Conservation (phyloP, 2,797 vertebrate species). For the Psittacula echo region DNA sequence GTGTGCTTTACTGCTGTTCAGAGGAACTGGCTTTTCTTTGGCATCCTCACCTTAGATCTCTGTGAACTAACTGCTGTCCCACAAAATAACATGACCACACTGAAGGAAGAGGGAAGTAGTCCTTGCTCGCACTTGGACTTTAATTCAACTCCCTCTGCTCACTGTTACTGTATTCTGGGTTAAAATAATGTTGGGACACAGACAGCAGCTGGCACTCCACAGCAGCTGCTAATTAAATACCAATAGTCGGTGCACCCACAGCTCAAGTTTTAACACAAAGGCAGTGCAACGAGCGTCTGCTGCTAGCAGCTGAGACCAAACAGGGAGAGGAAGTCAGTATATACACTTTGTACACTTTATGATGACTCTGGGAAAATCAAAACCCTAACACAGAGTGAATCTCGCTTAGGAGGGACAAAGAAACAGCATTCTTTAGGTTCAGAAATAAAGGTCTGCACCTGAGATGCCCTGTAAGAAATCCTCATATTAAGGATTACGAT, state of each 20-base stretch:
- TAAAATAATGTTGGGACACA: background rate
- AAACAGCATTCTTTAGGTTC: background rate
- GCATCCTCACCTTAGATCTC: background rate
- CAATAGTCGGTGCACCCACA: background rate
- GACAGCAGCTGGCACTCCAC: background rate
- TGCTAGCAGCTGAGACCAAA: background rate
- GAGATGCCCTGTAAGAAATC: background rate
- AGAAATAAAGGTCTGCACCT: background rate
- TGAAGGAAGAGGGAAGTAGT: background rate
- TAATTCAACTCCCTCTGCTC: background rate
- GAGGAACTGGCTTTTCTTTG: background rate
- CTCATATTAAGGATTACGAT: background rate
- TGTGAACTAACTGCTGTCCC: background rate
- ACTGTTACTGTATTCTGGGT: background rate
- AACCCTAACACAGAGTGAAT: rapidly evolving
- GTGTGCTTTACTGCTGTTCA: background rate
- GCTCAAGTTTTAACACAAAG: background rate
- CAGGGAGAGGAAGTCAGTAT: too few species aligned
- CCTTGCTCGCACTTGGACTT: background rate
- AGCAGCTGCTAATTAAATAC: background rate
- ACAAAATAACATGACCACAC: rapidly evolving
- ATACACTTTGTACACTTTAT: background rate
- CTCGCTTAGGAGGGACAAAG: background rate
- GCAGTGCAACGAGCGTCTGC: background rate
- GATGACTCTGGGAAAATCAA: background rate